Evolutionary conservation across 2,797 vertebrate species (phyloP).

Genomic region (Nothura maculosa): DNA sequence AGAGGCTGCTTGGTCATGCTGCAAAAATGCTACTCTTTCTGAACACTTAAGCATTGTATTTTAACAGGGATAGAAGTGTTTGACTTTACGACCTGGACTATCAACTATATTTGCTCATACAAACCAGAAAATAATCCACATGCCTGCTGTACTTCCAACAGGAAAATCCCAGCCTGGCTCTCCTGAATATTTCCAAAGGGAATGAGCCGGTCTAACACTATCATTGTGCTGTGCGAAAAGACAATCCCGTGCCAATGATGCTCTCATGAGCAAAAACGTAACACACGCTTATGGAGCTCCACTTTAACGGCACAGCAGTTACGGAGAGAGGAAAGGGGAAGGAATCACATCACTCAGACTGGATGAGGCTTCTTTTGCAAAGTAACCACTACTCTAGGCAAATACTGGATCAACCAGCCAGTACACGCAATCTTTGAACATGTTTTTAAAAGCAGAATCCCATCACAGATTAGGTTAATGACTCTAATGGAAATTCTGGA

Average conservation of each 20-base stretch:
- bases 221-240: slow-evolving; percentile 35
- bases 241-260: slow-evolving; percentile 51
- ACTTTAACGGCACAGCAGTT: not conserved
- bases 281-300: slow-evolving; percentile 30
- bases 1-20: slow-evolving; percentile 60
- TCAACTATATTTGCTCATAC: slow-evolving; percentile 55
- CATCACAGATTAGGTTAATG: not conserved
- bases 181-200: slow-evolving; percentile 61
- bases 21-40: slow-evolving; percentile 70
- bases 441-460: not conserved
- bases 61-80: slow-evolving; percentile 13
- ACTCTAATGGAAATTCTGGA: not conserved
- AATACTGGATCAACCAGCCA: not conserved
- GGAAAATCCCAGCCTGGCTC: slow-evolving; percentile 50
- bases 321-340: not conserved
- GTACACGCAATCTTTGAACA: not conserved
- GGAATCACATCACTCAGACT: not conserved
- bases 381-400: not conserved
- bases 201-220: slow-evolving; percentile 38
- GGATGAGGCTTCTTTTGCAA: not conserved
- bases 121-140: slow-evolving; percentile 76
- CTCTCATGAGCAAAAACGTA: slow-evolving; percentile 39
- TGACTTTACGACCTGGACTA: slow-evolving; percentile 60
- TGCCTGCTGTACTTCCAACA: slow-evolving; percentile 49
- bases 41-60: slow-evolving; percentile 60